Evolutionary conservation across 2,888 invertebrate genomes (phyloP).

Genomic region (Pollenia angustigena): DNA sequence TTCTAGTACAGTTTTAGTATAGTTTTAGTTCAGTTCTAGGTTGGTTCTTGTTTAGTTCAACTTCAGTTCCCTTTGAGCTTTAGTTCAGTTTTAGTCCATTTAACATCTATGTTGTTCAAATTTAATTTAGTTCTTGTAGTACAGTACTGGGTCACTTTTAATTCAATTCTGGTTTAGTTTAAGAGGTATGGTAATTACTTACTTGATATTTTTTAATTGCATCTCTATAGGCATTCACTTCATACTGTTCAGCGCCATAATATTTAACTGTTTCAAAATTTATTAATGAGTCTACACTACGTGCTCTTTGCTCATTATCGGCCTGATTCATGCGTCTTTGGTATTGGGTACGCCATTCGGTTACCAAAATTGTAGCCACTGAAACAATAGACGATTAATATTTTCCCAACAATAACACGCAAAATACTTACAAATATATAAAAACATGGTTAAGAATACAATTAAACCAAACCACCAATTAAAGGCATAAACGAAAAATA

Average conservation of each 20-base stretch:
- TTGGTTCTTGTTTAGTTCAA: too few species aligned
- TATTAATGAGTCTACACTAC: constrained; percentile 97
- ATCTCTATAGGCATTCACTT: constrained; percentile 92
- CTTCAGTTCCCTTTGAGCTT: too few species aligned
- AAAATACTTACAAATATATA: constrained; percentile 93
- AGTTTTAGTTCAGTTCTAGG: too few species aligned
- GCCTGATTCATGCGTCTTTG: constrained; percentile 96
- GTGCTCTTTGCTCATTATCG: constrained; percentile 95
- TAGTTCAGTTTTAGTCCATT: too few species aligned
- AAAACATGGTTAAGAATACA: constrained; percentile 95
- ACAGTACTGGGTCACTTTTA: too few species aligned
- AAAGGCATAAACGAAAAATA: constrained; percentile 94
- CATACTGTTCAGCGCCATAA: constrained; percentile 97
- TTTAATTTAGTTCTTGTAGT: too few species aligned
- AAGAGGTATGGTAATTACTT: constrained; percentile 28
- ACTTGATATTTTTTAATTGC: constrained; percentile 95
- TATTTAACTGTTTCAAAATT: constrained; percentile 99
- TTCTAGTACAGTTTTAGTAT: too few species aligned
- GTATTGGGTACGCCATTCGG: constrained; percentile 99
- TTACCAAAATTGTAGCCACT: constrained; percentile 95
- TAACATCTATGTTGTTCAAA: too few species aligned
- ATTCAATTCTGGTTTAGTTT: too few species aligned
- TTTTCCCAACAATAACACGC: too few species aligned
- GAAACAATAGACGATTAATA: constrained; percentile 76
- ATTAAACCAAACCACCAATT: constrained; percentile 98